A percentile compares a stretch with the other conserved stretches of the same genome.
Evolutionary conservation across 1,140 invertebrate species (phyloP).

Genomic region (Thereuonema tuberculata): DNA sequence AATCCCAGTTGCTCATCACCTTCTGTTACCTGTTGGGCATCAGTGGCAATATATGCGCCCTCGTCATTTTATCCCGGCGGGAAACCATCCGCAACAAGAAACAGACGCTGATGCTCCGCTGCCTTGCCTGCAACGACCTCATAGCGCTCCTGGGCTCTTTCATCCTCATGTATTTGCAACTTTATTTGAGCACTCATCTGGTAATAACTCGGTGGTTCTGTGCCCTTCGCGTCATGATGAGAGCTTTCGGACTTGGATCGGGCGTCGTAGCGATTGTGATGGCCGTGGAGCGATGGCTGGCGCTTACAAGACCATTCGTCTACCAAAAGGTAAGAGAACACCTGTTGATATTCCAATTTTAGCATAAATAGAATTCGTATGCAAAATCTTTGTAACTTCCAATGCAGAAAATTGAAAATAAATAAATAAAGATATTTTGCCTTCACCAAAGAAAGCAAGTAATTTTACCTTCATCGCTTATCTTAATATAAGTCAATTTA

Average conservation of each 20-base stretch:
- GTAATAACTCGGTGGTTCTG: constrained; percentile 34
- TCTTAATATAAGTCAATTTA: no score
- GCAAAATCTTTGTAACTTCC: no score
- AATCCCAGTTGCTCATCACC: constrained; percentile 36
- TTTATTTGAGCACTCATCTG: constrained; percentile 27
- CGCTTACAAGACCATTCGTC: constrained; percentile 68
- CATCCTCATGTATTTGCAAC: constrained; percentile 42
- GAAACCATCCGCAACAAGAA: constrained; percentile 45
- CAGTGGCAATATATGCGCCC: constrained; percentile 42
- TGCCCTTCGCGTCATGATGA: constrained; percentile 50
- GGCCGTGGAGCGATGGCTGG: constrained; percentile 70
- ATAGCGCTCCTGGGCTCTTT: constrained; percentile 43
- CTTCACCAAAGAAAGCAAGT: no score
- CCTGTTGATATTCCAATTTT: no score
- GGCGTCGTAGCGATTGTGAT: constrained; percentile 74
- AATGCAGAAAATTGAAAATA: no score
- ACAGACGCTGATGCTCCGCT: constrained; percentile 61
- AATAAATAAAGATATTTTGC: no score
- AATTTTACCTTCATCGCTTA: no score
- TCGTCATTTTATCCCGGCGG: constrained; percentile 33
- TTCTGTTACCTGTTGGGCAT: constrained; percentile 42
- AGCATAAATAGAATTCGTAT: no score
- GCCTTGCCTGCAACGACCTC: constrained; percentile 61
- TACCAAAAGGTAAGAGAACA: constrained; percentile 59
- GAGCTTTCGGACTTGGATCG: constrained; percentile 67